These are phyloP conservation scores for Agrochola circellaris DNA, from an alignment of 2,888 invertebrate species.

Conservation along the genomic window DNA sequence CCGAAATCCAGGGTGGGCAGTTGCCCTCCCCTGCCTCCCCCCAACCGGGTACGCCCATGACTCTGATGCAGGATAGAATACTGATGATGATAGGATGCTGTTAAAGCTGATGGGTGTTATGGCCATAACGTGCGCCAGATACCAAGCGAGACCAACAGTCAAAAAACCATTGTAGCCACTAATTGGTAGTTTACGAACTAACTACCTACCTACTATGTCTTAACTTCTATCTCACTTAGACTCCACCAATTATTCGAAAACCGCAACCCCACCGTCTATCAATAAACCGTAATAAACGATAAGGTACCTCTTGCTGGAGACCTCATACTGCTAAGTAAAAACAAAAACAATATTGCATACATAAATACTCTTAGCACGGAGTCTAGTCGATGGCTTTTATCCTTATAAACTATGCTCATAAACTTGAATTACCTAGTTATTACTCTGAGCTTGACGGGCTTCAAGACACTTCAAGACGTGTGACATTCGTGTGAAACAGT, in stretches of 20 bases:
- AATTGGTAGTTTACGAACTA: background rate
- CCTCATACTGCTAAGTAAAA: background rate
- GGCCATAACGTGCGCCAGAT: too few species aligned
- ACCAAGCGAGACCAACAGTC: too few species aligned
- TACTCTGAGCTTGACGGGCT: slow-evolving; percentile 24
- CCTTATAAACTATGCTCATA: too few species aligned
- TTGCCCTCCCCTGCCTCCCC: too few species aligned
- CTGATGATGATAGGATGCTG: background rate
- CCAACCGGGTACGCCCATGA: too few species aligned
- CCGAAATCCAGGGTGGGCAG: too few species aligned
- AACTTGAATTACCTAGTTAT: too few species aligned
- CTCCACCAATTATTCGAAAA: background rate
- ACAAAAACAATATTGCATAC: background rate
- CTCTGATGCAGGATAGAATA: background rate
- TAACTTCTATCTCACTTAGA: background rate
- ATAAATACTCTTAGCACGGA: slow-evolving; percentile 1
- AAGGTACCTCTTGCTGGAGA: background rate
- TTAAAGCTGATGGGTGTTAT: too few species aligned
- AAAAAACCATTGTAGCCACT: background rate
- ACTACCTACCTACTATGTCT: too few species aligned
- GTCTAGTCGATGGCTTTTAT: slow-evolving; percentile 19
- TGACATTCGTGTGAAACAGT: background rate
- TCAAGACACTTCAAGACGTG: background rate
- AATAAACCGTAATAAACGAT: too few species aligned
- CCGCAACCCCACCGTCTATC: background rate